Conservation (phyloP, 2,113 vertebrate species). For the Seriola rivoliana region DNA sequence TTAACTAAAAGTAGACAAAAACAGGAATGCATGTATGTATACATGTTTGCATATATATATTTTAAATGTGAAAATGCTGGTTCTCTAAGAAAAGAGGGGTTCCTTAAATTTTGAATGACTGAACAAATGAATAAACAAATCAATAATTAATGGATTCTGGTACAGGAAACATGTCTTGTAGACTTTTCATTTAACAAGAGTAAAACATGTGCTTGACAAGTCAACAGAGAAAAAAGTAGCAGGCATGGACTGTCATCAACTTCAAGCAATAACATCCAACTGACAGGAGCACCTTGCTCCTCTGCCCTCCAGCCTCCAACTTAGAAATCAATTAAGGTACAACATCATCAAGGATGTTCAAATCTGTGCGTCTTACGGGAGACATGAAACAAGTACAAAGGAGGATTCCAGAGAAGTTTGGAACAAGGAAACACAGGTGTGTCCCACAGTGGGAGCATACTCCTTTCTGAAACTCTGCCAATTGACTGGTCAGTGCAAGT, state of each 20-base stretch:
- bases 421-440: neutral
- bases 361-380: neutral
- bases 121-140: conserved; percentile 14
- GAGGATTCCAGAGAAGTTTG: neutral
- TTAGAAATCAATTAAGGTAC: neutral
- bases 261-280: neutral
- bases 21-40: neutral
- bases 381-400: neutral
- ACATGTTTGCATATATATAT: neutral
- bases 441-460: neutral
- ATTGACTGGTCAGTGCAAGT: neutral
- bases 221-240: conserved; percentile 1
- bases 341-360: neutral
- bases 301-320: neutral
- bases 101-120: neutral
- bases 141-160: neutral
- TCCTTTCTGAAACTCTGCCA: neutral
- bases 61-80: neutral
- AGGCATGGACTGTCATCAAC: neutral
- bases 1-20: neutral
- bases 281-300: neutral
- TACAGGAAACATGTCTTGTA: conserved; percentile 12
- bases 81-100: neutral
- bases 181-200: conserved; percentile 9
- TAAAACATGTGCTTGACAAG: conserved; percentile 2